Conservation (phyloP, 2,888 invertebrate genomes). For the Nemotelus pantherinus region DNA sequence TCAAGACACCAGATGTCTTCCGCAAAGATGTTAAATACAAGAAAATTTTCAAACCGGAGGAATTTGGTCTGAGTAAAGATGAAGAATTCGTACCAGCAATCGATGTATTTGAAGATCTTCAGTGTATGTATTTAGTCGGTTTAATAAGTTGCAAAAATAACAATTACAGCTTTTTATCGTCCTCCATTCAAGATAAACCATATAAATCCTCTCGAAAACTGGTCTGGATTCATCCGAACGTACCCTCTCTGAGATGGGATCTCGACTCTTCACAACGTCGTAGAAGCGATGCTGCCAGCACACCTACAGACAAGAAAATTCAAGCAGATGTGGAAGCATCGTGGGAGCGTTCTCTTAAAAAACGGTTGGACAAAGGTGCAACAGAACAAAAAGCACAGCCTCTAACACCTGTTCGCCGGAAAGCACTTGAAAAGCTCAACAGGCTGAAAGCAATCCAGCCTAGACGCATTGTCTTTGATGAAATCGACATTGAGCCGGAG, state of each 20-base stretch:
- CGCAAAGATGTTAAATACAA: slow-evolving; percentile 38
- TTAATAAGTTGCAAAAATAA: not conserved
- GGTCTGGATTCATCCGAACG: too few species aligned
- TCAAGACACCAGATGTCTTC: slow-evolving; percentile 46
- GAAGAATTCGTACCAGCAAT: slow-evolving; percentile 49
- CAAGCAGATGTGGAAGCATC: slow-evolving; percentile 28
- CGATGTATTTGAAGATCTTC: slow-evolving; percentile 36
- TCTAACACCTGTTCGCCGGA: not conserved
- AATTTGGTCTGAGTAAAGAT: slow-evolving; percentile 51
- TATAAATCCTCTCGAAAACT: too few species aligned
- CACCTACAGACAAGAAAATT: not conserved
- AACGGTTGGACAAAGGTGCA: not conserved
- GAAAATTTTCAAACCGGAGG: slow-evolving; percentile 48
- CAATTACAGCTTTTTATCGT: too few species aligned
- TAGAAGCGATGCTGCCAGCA: too few species aligned
- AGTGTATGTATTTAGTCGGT: slow-evolving; percentile 37
- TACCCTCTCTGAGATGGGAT: too few species aligned
- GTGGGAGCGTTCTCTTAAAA: slow-evolving; percentile 39
- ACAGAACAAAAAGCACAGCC: too few species aligned
- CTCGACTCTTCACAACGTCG: too few species aligned
- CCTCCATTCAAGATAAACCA: too few species aligned
- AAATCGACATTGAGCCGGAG: slow-evolving; percentile 36
- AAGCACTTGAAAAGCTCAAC: slow-evolving; percentile 30
- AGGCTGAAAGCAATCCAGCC: slow-evolving; percentile 36
- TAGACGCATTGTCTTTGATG: slow-evolving; percentile 41